Base-by-base conservation (phyloP, 2,797 vertebrate genomes). In the Cuniculus paca region DNA sequence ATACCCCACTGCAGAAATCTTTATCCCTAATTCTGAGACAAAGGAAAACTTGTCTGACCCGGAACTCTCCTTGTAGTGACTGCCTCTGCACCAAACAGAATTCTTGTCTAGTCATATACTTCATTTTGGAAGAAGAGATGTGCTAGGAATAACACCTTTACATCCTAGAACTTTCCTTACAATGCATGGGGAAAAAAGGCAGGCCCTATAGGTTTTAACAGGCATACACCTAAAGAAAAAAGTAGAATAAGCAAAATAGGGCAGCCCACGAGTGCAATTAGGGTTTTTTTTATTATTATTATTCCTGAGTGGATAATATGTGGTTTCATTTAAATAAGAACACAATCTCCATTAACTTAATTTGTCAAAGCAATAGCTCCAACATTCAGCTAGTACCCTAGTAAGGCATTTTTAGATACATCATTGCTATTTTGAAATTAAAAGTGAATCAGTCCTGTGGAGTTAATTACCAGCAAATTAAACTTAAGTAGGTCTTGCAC, bases 391-490 rank as follows among this genome's bases (percentile, higher is more conserved):
- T 63, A 86, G 20, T 48, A 63, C 75, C 86, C 81, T 36, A 50
- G 34, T 61, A 95, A 96, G 63, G 74, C 80, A 70, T 72, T 97
- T 97, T 97, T 82, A 96, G 96, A 96, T 72, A 83, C 42, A 42
- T 92, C 91, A 79, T 58, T 36, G 91, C 81, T 52, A 39, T 80
- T 89, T 97, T 50, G 45, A 97, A 96, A 97, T 95, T 97, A 93
- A 95, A 96, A 97, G 94, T 56, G 82, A 97, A 90, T 95, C 95
- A 92, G 89, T 93, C 95, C 95, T 93, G 79, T 28, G 56, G 94
- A 96, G 97, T 92, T 97, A 97, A 97, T 95, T 96, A 95, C 93
- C 77, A 88, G 84, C 85, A 97, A 96, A 97, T 91, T 89, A 84
- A 94, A 88, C 61, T 75, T 83, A 95, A 95, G 78, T 83, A 96